Base-by-base conservation (phyloP, 1,140 invertebrate species). In the Ostrea denselamellosa region DNA sequence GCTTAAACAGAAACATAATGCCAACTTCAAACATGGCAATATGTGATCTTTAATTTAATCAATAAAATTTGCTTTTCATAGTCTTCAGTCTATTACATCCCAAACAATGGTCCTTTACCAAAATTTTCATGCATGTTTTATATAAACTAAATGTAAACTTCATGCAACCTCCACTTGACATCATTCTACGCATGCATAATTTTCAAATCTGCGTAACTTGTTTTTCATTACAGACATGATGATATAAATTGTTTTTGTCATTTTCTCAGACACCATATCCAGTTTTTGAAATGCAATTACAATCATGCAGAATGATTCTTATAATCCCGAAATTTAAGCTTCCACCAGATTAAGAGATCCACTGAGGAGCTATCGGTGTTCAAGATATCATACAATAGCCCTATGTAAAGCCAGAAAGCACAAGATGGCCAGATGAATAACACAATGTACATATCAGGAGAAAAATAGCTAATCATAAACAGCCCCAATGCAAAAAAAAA, bases 401-500 rank as follows among this genome's bases (percentile, higher is more conserved):
- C 14, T 28, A 34, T 2, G 14, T 14, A 77, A 77, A 77, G 68
- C 68, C 68, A 77, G 68, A 77, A 77, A 77, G 68, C 68, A 34
- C 68, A 28, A 77, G 68, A 77, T 62, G 56, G 56, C 68, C 25
- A 77, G 22, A 25, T 25, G 28, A 12, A 28, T 34, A 77, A 7
- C 25, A 17, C 28, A 77, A 77, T 34, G 68, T 77, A 34, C 68
- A 77, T 28, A 25, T 17, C 28, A 34, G 28, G 58, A 77, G 14
- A 77, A 68, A 77, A 28, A 77, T 22, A 34, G 25, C 22, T 25
- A 77, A 77, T 77, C 28, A 77, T 25, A 14, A 77, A 77, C 68
- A 77, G 12, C 68, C 28, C 68, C 68, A 77, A n/a, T n/a, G n/a
- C n/a, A n/a, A n/a, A n/a, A n/a, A n/a, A n/a, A n/a, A n/a, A n/a